phyloP scores from a whole-genome alignment of 2,797 vertebrate species.

The Cyprinella venusta region DNA sequence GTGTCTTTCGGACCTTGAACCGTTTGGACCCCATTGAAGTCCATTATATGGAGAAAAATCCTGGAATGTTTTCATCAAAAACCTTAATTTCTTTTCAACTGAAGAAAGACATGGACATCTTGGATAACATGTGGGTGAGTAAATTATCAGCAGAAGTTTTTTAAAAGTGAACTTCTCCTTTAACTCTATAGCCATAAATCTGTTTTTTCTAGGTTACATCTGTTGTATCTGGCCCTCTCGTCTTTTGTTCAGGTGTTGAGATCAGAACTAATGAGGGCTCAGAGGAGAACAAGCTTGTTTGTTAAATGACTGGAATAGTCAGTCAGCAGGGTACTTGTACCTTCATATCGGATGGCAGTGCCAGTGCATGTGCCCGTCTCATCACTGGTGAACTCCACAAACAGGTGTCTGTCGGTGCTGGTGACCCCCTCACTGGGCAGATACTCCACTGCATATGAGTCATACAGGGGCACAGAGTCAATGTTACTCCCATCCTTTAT shows the following conservation, averaged over 20 bases:
- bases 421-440: constrained; percentile 94
- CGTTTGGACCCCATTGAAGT: no score
- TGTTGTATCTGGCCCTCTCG: background rate
- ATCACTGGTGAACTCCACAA: constrained; percentile 93
- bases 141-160: no score
- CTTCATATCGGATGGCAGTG: constrained; percentile 92
- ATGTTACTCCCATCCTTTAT: constrained; percentile 95
- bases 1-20: no score
- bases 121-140: no score
- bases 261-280: constrained; percentile 1
- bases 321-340: constrained; percentile 66
- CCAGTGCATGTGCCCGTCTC: constrained; percentile 89
- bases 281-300: background rate
- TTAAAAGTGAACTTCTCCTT: no score
- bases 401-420: constrained; percentile 86
- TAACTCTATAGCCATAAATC: background rate
- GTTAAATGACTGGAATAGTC: background rate
- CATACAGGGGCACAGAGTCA: constrained; percentile 90
- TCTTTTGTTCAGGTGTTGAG: background rate
- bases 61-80: no score
- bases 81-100: no score
- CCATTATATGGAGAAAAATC: no score
- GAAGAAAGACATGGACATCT: no score
- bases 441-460: constrained; percentile 97
- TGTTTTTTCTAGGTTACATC: constrained; percentile 7